Evolutionary conservation across 2,888 invertebrate genomes (phyloP).

Genomic region (Drosophila dives): DNA sequence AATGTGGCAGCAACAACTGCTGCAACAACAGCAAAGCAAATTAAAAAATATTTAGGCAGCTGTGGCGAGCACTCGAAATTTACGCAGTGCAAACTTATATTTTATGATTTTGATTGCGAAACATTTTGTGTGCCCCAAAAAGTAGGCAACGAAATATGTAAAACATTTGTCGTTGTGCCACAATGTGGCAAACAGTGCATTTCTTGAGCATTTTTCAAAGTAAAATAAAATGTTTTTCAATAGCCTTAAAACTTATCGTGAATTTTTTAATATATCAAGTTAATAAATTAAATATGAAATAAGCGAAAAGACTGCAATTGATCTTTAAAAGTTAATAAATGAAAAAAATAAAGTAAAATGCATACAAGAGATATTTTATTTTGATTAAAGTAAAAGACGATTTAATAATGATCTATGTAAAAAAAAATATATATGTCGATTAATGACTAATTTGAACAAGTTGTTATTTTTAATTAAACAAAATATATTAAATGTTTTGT

Average conservation of each 20-base stretch:
- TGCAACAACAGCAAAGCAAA: slow-evolving; percentile 59
- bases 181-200: neutral
- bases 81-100: slow-evolving; percentile 81
- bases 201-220: neutral
- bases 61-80: slow-evolving; percentile 70
- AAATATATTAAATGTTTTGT: fast-evolving
- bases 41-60: slow-evolving; percentile 82
- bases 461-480: neutral
- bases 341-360: too few species aligned
- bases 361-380: too few species aligned
- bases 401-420: neutral
- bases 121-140: slow-evolving; percentile 55
- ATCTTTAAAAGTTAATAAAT: too few species aligned
- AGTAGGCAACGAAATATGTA: slow-evolving; percentile 68
- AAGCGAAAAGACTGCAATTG: neutral
- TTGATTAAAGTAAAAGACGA: too few species aligned
- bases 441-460: neutral
- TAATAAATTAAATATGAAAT: neutral
- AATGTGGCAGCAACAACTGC: slow-evolving; percentile 19
- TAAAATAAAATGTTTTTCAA: neutral
- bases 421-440: too few species aligned
- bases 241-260: neutral
- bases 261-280: neutral
- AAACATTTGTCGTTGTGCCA: slow-evolving; percentile 22
- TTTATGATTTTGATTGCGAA: slow-evolving; percentile 77